Evolutionary conservation across 2,888 invertebrate genomes (phyloP).

Genomic region (Willowsia nigromaculata): DNA sequence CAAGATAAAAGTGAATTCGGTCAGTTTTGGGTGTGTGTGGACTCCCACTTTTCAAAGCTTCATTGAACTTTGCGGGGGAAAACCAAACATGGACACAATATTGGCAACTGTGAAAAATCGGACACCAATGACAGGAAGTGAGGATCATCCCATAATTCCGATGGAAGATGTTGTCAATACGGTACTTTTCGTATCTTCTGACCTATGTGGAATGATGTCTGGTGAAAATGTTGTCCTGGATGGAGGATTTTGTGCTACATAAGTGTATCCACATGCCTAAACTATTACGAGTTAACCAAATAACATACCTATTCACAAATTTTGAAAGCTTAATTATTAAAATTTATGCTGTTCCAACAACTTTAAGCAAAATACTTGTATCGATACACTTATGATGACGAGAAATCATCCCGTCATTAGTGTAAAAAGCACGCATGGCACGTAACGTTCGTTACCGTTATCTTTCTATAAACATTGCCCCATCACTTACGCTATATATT

Average conservation of each 20-base stretch:
- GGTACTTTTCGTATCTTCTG: constrained; percentile 81
- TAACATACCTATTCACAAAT: too few relatives aligned
- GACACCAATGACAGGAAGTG: constrained; percentile 61
- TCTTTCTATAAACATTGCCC: too few relatives aligned
- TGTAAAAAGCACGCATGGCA: too few relatives aligned
- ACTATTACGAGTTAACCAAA: too few relatives aligned
- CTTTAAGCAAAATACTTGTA: too few relatives aligned
- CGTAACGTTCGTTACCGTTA: too few relatives aligned
- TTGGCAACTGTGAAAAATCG: constrained; percentile 51
- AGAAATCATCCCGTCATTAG: too few relatives aligned
- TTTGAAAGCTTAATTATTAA: too few relatives aligned
- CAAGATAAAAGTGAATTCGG: constrained; percentile 82
- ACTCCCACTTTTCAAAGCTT: constrained; percentile 80
- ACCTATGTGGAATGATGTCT: constrained; percentile 81
- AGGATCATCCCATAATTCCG: constrained; percentile 79
- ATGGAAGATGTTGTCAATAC: constrained; percentile 82
- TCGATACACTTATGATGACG: too few relatives aligned
- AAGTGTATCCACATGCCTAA: not conserved
- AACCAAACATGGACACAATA: constrained; percentile 50
- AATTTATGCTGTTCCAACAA: too few relatives aligned
- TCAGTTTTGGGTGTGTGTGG: constrained; percentile 82
- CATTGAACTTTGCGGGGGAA: constrained; percentile 47
- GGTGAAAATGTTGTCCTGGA: constrained; percentile 81
- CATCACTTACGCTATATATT: too few relatives aligned
- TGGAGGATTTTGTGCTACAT: constrained; percentile 80